A percentile compares a stretch with the other conserved stretches of the same genome.
Conservation (phyloP, 2,113 vertebrate species). For the Axis porcinus region DNA sequence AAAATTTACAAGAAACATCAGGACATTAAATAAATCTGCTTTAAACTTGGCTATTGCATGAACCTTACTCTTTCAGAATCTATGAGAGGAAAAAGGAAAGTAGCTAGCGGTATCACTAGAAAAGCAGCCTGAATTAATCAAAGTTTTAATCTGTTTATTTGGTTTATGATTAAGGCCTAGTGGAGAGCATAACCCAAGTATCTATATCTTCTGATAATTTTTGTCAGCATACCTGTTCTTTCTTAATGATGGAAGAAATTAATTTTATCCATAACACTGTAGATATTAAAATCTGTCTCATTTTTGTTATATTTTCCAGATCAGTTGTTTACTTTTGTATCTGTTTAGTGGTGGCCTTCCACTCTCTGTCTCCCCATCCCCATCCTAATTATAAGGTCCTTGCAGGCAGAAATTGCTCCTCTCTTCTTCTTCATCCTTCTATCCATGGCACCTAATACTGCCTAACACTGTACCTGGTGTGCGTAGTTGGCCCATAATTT, state of each 20-base stretch:
- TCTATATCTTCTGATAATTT: not conserved
- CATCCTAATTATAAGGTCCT: not conserved
- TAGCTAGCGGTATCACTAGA: not conserved
- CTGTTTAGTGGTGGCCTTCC: not conserved
- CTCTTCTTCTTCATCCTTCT: not conserved
- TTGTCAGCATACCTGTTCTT: not conserved
- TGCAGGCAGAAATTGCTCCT: not conserved
- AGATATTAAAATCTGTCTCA: not conserved
- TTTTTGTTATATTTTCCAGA: constrained; percentile 10
- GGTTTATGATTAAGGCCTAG: not conserved
- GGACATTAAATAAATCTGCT: not conserved
- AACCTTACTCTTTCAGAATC: constrained; percentile 27
- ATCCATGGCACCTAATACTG: not conserved
- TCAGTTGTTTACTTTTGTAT: not conserved
- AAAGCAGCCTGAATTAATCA: not conserved
- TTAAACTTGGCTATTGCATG: not conserved
- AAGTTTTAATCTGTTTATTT: not conserved
- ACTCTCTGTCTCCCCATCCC: not conserved
- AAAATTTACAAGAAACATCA: constrained; percentile 15
- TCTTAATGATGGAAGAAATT: not conserved
- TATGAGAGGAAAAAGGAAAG: not conserved
- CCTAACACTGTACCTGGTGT: not conserved
- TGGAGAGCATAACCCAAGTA: not conserved
- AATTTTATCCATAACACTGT: not conserved
- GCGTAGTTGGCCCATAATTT: not conserved